Percentiles rank a stretch among this genome's conserved stretches.
These are phyloP conservation scores for Paramormyrops kingsleyae DNA, from an alignment of 2,113 vertebrate species.

Conservation along the genomic window DNA sequence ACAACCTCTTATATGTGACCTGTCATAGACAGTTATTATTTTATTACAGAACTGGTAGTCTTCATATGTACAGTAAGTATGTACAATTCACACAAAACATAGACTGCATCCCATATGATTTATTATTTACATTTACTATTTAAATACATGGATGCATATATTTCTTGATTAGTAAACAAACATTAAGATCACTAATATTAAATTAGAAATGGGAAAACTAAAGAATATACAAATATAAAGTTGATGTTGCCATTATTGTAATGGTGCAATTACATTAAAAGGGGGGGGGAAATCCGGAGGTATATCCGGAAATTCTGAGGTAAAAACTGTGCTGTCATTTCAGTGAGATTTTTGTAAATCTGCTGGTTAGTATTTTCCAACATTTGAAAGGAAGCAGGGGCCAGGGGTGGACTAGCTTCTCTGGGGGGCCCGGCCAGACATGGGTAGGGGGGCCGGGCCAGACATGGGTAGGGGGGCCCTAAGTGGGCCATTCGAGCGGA, in stretches of 20 bases:
- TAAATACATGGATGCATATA: background rate
- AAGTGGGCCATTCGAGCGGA: background rate
- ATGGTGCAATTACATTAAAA: background rate
- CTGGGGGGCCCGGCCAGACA: background rate
- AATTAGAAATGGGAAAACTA: background rate
- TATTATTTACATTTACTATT: background rate
- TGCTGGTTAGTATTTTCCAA: background rate
- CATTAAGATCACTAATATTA: background rate
- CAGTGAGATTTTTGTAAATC: background rate
- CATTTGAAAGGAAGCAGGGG: background rate
- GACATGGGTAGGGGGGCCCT: background rate
- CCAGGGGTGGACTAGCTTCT: background rate
- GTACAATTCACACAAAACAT: background rate
- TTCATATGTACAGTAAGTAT: background rate
- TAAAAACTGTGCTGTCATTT: background rate
- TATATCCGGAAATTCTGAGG: background rate
- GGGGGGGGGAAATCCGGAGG: background rate
- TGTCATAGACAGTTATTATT: background rate
- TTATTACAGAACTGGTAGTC: background rate
- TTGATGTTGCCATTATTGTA: background rate
- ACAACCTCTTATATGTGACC: background rate
- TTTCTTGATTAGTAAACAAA: background rate
- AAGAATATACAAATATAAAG: background rate
- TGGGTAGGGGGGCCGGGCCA: background rate
- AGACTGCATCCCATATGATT: background rate